Evolutionary conservation across 1,140 invertebrate genomes (phyloP), one percentile per base, ranked within the genome.

Genomic region (Limonius californicus): DNA sequence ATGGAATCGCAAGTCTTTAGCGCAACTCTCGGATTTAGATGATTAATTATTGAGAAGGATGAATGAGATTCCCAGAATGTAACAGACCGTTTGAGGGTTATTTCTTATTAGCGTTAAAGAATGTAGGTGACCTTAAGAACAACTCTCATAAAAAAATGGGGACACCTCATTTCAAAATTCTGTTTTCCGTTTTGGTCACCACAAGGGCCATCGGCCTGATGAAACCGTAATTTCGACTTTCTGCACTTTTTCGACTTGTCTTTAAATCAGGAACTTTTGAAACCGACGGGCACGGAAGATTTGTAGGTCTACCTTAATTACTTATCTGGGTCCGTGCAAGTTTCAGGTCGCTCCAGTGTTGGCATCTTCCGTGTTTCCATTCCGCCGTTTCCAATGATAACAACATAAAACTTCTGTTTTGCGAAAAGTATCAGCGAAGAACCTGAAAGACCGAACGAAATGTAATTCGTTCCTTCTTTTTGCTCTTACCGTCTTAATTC

Each of bases 381-480:
- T n/a, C n/a, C 23, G 9, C 3, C 23, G 23, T 27, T 45, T 12
- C 14, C n/a, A 45, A 45, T 15, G 42, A 45, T 45, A 18, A 45
- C 42, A 45, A 45, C 42, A n/a, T 45, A 45, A 45, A 45, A 45
- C 42, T 45, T 45, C 42, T 18, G 42, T 45, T 45, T 45, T 18
- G n/a, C 6, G 8, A 45, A 45, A 45, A 45, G 42, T 45, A 45
- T 45, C 42, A 27, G 42, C 2, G 42, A 27, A 27, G 23, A 27
- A 45, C 42, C 42, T 45, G 12, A 45, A 45, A 45, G 23, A 9
- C 3, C 3, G 42, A 18, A 45, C n/a, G 42, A 45, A 45, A 45
- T 45, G 42, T 45, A 45, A 45, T 45, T 45, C 42, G 42, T 45
- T n/a, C 42, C 42, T 45, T 45, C 42, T 45, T 45, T 27, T 45